Evolutionary conservation across 1,140 invertebrate genomes (phyloP).

Genomic region (Anastrepha obliqua): DNA sequence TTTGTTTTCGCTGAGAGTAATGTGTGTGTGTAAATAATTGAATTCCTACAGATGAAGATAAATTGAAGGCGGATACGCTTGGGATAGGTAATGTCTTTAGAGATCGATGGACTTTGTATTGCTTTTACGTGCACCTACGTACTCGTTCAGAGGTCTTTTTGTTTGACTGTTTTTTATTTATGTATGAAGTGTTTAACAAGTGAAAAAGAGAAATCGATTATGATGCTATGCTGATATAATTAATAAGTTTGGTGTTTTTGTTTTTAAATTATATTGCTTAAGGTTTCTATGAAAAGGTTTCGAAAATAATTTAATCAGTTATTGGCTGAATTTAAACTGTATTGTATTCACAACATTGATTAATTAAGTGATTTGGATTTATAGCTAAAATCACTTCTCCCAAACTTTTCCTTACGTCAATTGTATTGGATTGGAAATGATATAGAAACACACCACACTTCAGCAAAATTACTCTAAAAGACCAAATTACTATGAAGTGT

Average conservation of each 20-base stretch:
- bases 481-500: too few species aligned
- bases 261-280: not conserved
- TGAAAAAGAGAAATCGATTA: not conserved
- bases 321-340: too few species aligned
- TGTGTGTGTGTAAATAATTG: slow-evolving; percentile 52
- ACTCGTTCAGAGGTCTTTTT: not conserved
- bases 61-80: slow-evolving; percentile 47
- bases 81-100: slow-evolving; percentile 46
- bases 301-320: too few species aligned
- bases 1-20: slow-evolving; percentile 37
- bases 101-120: slow-evolving; percentile 32
- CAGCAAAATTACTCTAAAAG: too few species aligned
- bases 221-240: not conserved
- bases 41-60: slow-evolving; percentile 46
- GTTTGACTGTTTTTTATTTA: not conserved
- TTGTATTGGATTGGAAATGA: too few species aligned
- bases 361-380: too few species aligned
- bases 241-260: not conserved
- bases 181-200: not conserved
- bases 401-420: too few species aligned
- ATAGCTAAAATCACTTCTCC: too few species aligned
- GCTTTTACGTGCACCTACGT: not conserved
- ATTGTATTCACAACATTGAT: too few species aligned
- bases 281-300: not conserved
- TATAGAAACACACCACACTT: too few species aligned